phyloP scores from a whole-genome alignment of 2,113 vertebrate genomes.

The Brachyistius frenatus region DNA sequence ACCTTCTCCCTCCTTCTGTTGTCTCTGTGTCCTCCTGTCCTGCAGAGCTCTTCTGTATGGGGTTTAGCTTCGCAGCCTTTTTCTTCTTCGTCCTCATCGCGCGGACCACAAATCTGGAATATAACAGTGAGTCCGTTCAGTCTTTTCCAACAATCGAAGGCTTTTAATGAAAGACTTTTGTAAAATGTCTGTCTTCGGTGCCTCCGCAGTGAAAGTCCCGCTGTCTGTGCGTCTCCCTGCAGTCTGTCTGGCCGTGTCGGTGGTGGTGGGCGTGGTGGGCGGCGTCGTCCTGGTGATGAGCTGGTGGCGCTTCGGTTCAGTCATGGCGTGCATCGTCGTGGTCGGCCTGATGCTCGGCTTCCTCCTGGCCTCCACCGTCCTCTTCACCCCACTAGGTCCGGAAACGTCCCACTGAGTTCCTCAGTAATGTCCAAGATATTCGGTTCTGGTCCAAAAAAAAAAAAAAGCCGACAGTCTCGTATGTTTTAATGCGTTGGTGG shows the following conservation, averaged over 20 bases:
- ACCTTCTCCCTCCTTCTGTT: not conserved
- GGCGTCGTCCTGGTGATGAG: constrained; percentile 88
- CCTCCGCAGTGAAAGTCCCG: not conserved
- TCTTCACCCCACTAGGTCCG: constrained; percentile 93
- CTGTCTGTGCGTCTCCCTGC: constrained; percentile 12
- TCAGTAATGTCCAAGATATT: not conserved
- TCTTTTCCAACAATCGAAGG: too few species aligned
- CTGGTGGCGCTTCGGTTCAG: constrained; percentile 94
- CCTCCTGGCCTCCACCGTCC: constrained; percentile 82
- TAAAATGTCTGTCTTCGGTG: not conserved
- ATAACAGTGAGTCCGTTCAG: constrained; percentile 84
- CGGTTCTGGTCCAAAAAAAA: not conserved
- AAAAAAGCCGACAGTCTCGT: not conserved
- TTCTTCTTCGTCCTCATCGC: constrained; percentile 91
- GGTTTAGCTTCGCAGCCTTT: constrained; percentile 88
- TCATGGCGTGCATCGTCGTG: constrained; percentile 86
- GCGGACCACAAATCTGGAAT: constrained; percentile 83
- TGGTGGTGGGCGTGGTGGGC: constrained; percentile 85
- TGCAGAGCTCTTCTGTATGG: constrained; percentile 93
- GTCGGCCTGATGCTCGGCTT: constrained; percentile 91
- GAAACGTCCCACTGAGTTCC: too few species aligned
- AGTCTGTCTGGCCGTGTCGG: constrained; percentile 88
- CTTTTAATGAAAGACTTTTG: not conserved
- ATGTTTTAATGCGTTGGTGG: not conserved
- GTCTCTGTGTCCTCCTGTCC: constrained; percentile 1